A percentile compares a stretch with the other conserved stretches of the same genome.
phyloP scores from a whole-genome alignment of 2,113 vertebrate species.

The Corydoras maculifer region DNA sequence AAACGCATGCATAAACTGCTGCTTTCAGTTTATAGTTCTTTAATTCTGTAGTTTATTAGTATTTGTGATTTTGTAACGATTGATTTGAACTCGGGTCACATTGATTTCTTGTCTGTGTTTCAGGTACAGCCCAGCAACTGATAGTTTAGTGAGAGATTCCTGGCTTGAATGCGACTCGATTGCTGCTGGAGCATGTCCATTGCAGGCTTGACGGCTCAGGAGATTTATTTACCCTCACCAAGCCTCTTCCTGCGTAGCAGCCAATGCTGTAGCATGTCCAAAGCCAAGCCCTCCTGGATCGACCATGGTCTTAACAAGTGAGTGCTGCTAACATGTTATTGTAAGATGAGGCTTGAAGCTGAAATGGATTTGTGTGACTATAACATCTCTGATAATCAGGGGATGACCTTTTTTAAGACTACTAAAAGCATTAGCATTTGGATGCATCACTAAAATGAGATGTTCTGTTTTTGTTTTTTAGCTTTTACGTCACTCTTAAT shows the following conservation, averaged over 20 bases:
- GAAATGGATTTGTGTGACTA: constrained; percentile 13
- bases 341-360: constrained; percentile 14
- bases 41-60: neutral
- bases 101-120: constrained; percentile 42
- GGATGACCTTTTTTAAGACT: neutral
- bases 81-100: constrained; percentile 27
- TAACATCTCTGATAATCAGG: constrained; percentile 10
- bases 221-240: constrained; percentile 79
- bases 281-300: constrained; percentile 76
- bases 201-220: constrained; percentile 85
- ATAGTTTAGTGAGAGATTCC: constrained; percentile 59
- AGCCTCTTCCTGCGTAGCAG: constrained; percentile 72
- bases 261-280: constrained; percentile 77
- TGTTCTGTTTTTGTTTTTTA: constrained; percentile 40
- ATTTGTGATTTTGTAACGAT: neutral
- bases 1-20: neutral
- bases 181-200: constrained; percentile 80
- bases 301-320: constrained; percentile 74
- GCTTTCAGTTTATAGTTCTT: neutral
- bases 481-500: constrained; percentile 77
- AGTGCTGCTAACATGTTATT: constrained; percentile 51
- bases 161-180: constrained; percentile 71
- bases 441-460: neutral
- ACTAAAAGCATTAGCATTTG: neutral
- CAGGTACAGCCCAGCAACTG: constrained; percentile 56